Conservation (phyloP, 2,888 invertebrate species). For the Leptinotarsa rubiginosa region DNA sequence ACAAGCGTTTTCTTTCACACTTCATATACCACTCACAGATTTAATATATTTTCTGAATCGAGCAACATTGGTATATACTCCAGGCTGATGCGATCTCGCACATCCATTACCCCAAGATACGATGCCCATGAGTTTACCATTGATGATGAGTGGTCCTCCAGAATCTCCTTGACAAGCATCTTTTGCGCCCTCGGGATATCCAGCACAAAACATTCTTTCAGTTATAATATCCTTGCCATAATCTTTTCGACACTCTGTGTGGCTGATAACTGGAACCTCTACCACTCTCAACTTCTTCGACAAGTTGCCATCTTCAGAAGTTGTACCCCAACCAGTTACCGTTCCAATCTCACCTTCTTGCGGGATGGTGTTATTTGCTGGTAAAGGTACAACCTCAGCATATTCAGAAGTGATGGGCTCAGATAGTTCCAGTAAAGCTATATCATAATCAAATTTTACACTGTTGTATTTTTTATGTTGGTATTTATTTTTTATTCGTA, state of each 20-base stretch:
- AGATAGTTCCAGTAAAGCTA: conserved; percentile 32
- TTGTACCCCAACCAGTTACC: conserved; percentile 49
- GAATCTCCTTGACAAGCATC: conserved; percentile 57
- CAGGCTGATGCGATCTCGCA: conserved; percentile 50
- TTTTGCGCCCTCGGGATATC: conserved; percentile 70
- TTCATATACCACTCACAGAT: conserved; percentile 43
- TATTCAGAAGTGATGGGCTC: conserved; percentile 26
- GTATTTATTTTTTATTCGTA: conserved; percentile 32
- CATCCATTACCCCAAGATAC: conserved; percentile 58
- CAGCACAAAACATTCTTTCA: conserved; percentile 73
- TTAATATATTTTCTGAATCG: conserved; percentile 47
- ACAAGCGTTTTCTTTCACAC: background rate
- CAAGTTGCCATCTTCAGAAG: conserved; percentile 31
- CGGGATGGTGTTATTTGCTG: conserved; percentile 6
- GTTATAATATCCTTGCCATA: conserved; percentile 62
- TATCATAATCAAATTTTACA: conserved; percentile 44
- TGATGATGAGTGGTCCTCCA: conserved; percentile 55
- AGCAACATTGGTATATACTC: conserved; percentile 54
- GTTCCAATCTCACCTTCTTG: conserved; percentile 38
- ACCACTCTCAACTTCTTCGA: conserved; percentile 38
- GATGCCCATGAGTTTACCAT: conserved; percentile 51
- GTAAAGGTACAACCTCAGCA: conserved; percentile 32
- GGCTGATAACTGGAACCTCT: conserved; percentile 43
- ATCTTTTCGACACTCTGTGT: conserved; percentile 33
- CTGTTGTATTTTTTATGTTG: conserved; percentile 38